phyloP scores from a whole-genome alignment of 2,888 invertebrate species.

The Merodon equestris region DNA sequence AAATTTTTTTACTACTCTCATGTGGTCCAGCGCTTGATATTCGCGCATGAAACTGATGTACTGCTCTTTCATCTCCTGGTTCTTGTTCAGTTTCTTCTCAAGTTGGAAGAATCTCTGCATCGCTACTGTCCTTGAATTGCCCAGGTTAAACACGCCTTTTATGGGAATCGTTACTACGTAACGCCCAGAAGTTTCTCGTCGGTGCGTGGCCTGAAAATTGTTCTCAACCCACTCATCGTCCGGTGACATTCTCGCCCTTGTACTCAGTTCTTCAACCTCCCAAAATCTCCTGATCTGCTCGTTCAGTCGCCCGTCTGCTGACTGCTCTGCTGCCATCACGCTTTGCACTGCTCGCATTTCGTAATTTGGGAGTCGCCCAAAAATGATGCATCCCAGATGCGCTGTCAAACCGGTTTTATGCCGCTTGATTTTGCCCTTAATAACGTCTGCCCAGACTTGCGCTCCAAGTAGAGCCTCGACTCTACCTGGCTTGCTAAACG shows the following conservation, averaged over 20 bases:
- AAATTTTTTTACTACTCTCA: slow-evolving; percentile 5
- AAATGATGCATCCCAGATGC: slow-evolving; percentile 9
- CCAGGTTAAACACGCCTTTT: background rate
- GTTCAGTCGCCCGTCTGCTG: background rate
- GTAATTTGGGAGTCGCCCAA: background rate
- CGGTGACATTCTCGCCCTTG: background rate
- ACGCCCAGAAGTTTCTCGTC: slow-evolving; percentile 1
- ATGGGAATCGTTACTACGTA: slow-evolving; percentile 23
- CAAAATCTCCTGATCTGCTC: background rate
- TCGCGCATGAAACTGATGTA: slow-evolving; percentile 24
- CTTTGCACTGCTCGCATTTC: slow-evolving; percentile 3
- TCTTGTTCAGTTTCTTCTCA: slow-evolving; percentile 8
- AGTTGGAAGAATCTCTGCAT: slow-evolving; percentile 17
- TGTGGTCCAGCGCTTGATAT: slow-evolving; percentile 28
- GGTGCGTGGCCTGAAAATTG: slow-evolving; percentile 12
- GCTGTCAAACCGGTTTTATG: slow-evolving; percentile 3
- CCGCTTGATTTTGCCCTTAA: slow-evolving; percentile 3
- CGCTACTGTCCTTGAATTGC: slow-evolving; percentile 13
- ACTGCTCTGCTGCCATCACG: background rate
- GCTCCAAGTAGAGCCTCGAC: slow-evolving; percentile 13
- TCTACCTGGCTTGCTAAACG: slow-evolving; percentile 6
- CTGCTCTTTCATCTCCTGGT: slow-evolving; percentile 16
- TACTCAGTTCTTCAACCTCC: slow-evolving; percentile 13
- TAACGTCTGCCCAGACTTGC: slow-evolving; percentile 13
- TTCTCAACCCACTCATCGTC: slow-evolving; percentile 22